Conservation (phyloP, 2,113 vertebrate genomes). For the Peromyscus leucopus region DNA sequence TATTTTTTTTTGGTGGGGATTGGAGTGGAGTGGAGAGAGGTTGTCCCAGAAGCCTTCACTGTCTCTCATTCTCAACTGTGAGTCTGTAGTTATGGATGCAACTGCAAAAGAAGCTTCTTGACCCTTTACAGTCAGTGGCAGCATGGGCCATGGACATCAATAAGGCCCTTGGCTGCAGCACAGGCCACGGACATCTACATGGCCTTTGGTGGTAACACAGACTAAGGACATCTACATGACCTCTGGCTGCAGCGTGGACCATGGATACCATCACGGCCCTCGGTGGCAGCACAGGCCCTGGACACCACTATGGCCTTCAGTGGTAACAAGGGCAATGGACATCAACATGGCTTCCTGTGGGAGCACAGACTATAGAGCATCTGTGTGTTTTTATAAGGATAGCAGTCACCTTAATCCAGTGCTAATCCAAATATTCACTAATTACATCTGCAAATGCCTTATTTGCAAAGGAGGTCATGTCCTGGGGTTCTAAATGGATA, state of each 20-base stretch:
- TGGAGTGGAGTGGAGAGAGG: background rate
- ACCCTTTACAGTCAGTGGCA: background rate
- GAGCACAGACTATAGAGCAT: background rate
- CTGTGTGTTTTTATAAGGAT: background rate
- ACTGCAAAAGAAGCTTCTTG: background rate
- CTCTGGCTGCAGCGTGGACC: background rate
- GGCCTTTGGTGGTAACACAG: accelerated
- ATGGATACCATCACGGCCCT: background rate
- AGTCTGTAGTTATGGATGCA: background rate
- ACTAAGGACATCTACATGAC: background rate
- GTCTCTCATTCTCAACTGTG: background rate
- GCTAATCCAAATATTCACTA: background rate
- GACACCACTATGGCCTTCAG: background rate
- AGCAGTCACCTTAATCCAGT: background rate
- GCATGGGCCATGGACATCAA: background rate
- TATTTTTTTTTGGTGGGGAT: background rate
- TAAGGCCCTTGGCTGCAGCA: background rate
- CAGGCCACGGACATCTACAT: too few relatives aligned
- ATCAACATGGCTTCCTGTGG: background rate
- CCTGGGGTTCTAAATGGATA: background rate
- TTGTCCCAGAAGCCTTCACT: background rate
- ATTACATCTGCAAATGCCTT: background rate
- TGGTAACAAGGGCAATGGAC: background rate
- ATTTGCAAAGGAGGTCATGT: background rate
- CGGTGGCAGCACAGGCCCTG: background rate